Conservation (phyloP, 2,888 invertebrate species). For the Heteromurus nitidus region DNA sequence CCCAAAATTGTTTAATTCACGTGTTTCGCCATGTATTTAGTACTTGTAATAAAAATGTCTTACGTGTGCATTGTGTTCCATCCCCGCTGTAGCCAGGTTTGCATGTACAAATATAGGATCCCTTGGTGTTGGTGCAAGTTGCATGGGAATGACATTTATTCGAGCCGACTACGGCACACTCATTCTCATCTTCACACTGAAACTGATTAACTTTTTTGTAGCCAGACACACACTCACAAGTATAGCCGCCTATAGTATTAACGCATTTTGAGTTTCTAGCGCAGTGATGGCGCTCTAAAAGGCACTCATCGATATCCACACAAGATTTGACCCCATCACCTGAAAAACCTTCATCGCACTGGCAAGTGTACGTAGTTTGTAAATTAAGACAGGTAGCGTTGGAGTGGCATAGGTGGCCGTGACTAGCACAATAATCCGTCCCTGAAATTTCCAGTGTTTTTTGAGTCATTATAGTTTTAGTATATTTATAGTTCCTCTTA, state of each 20-base stretch:
- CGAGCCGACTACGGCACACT: constrained; percentile 82
- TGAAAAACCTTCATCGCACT: constrained; percentile 91
- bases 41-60: constrained; percentile 75
- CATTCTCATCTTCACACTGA: constrained; percentile 85
- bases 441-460: constrained; percentile 77
- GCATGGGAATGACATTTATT: constrained; percentile 87
- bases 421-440: constrained; percentile 89
- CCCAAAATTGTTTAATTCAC: no score
- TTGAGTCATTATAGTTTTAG: not conserved
- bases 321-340: constrained; percentile 86
- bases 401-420: constrained; percentile 89
- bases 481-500: no score
- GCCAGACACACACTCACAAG: constrained; percentile 88
- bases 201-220: constrained; percentile 83
- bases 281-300: constrained; percentile 88
- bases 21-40: no score
- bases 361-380: constrained; percentile 92
- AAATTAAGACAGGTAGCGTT: constrained; percentile 95
- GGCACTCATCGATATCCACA: constrained; percentile 90
- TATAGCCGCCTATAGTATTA: constrained; percentile 88
- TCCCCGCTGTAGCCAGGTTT: constrained; percentile 85
- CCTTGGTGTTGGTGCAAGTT: constrained; percentile 86
- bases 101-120: constrained; percentile 87
- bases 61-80: constrained; percentile 87
- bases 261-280: constrained; percentile 88